Percentiles rank a stretch among this genome's conserved stretches.
These are phyloP conservation scores for Elysia chlorotica DNA, from an alignment of 1,140 invertebrate species.

Conservation along the genomic window DNA sequence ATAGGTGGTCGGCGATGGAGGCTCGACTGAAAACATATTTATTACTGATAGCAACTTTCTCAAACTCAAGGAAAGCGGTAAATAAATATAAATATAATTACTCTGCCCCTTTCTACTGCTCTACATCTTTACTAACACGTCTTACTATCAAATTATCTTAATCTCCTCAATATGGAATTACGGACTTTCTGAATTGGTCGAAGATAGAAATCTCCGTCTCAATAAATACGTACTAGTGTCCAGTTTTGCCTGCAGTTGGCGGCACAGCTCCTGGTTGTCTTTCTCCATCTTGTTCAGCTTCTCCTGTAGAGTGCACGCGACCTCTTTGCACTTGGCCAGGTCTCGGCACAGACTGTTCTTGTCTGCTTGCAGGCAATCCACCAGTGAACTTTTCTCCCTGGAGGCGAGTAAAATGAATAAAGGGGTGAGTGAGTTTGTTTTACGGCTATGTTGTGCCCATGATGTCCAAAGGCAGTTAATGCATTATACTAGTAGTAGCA, in stretches of 20 bases:
- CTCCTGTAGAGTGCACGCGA: slow-evolving; percentile 7
- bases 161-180: too few species aligned
- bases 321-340: slow-evolving; percentile 6
- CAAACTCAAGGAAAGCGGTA: not conserved
- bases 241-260: slow-evolving; percentile 16
- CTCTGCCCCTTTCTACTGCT: not conserved
- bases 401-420: too few species aligned
- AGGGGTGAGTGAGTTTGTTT: too few species aligned
- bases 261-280: slow-evolving; percentile 20
- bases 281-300: slow-evolving; percentile 18
- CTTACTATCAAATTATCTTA: not conserved
- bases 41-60: too few species aligned
- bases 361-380: slow-evolving; percentile 10
- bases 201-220: too few species aligned
- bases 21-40: too few species aligned
- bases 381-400: slow-evolving; percentile 3
- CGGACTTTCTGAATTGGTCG: too few species aligned
- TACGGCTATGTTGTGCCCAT: too few species aligned
- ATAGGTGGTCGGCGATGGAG: too few species aligned
- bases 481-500: too few species aligned
- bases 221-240: slow-evolving; percentile 12
- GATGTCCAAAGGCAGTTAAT: too few species aligned
- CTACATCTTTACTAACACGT: not conserved
- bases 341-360: slow-evolving; percentile 13
- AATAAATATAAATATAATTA: not conserved